Percentiles rank a stretch among this genome's conserved stretches.
Conservation (phyloP, 2,888 invertebrate genomes). For the Drosophila pegasa region DNA sequence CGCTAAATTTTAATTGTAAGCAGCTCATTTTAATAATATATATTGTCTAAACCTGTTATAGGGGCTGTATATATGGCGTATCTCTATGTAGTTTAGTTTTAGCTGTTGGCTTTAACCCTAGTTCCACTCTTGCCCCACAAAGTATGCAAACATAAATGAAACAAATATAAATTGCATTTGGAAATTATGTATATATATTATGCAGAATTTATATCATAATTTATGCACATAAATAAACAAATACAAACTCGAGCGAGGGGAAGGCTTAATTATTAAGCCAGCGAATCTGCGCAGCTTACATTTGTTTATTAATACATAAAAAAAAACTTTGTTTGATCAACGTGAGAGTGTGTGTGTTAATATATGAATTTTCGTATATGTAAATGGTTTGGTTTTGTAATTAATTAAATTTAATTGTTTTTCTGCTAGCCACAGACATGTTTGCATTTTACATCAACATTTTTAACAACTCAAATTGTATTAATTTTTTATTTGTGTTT, state of each 20-base stretch:
- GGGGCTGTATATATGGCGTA: slow-evolving; percentile 8
- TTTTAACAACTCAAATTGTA: slow-evolving; percentile 37
- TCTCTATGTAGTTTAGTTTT: slow-evolving; percentile 30
- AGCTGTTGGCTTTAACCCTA: slow-evolving; percentile 19
- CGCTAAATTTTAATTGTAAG: slow-evolving; percentile 34
- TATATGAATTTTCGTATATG: background rate
- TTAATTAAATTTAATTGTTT: slow-evolving; percentile 48
- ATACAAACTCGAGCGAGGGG: background rate
- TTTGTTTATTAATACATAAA: slow-evolving; percentile 24
- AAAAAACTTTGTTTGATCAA: slow-evolving; percentile 11
- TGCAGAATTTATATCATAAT: slow-evolving; percentile 18
- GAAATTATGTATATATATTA: slow-evolving; percentile 21
- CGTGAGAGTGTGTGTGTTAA: slow-evolving; percentile 7
- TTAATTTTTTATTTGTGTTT: slow-evolving; percentile 8
- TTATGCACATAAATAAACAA: slow-evolving; percentile 18
- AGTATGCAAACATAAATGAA: slow-evolving; percentile 27
- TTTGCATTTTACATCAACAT: slow-evolving; percentile 53
- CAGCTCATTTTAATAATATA: slow-evolving; percentile 29
- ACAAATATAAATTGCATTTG: background rate
- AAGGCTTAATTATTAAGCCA: slow-evolving; percentile 14
- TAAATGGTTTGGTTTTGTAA: slow-evolving; percentile 48
- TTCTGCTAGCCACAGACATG: slow-evolving; percentile 53
- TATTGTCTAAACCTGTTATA: slow-evolving; percentile 5
- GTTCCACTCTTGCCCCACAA: background rate
- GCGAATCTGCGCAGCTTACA: slow-evolving; percentile 17